Conservation (phyloP, 2,888 invertebrate genomes). For the Eugnorisma glareosa region DNA sequence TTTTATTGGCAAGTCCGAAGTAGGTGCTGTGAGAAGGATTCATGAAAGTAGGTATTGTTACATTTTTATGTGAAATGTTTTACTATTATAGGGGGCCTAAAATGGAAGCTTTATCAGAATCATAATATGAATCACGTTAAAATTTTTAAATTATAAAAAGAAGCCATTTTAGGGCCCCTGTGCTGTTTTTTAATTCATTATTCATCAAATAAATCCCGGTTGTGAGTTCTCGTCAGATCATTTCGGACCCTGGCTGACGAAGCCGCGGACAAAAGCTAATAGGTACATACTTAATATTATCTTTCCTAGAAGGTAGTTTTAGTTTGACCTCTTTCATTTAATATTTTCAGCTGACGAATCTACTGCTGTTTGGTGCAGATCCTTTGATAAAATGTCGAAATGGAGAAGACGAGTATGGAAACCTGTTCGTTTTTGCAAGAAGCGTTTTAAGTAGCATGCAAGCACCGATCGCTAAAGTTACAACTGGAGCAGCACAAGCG, state of each 20-base stretch:
- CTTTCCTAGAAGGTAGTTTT: neutral
- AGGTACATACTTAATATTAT: no score
- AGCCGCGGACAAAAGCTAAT: neutral
- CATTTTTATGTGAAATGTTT: no score
- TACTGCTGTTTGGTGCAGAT: constrained; percentile 83
- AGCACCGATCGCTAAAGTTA: neutral
- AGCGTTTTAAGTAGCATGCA: constrained; percentile 34
- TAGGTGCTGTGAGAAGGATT: no score
- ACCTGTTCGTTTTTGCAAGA: constrained; percentile 79
- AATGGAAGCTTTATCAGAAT: no score
- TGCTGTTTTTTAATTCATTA: no score
- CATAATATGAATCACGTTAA: no score
- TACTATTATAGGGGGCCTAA: no score
- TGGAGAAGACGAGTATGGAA: constrained; percentile 73
- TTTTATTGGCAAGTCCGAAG: neutral
- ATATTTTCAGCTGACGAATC: constrained; percentile 78
- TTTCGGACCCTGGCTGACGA: neutral
- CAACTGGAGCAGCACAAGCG: no score
- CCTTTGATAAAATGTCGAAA: constrained; percentile 80
- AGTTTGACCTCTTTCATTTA: neutral
- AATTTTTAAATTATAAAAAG: no score
- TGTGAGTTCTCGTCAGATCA: neutral
- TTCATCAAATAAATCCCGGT: no score
- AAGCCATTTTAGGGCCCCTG: no score
- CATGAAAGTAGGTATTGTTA: no score